Evolutionary conservation across 2,113 vertebrate species (phyloP).

Genomic region (Heterocephalus glaber): DNA sequence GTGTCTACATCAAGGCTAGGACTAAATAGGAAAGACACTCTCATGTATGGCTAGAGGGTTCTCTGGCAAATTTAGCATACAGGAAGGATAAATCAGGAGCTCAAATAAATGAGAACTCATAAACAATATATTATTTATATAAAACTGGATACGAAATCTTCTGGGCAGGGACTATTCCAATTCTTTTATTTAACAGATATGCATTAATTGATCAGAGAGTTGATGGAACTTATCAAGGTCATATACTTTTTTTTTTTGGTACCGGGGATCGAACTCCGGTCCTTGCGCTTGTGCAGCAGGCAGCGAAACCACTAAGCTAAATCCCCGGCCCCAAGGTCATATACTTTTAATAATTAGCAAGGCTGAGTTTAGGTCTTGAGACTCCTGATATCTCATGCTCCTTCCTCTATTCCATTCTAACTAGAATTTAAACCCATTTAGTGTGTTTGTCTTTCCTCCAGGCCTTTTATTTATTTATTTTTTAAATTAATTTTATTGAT

Average conservation of each 20-base stretch:
- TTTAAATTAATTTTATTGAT: too few species aligned
- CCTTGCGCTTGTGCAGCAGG: too few species aligned
- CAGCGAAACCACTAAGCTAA: too few species aligned
- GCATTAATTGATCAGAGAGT: background rate
- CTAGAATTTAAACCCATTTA: background rate
- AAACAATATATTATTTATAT: background rate
- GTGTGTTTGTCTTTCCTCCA: too few species aligned
- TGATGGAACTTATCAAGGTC: background rate
- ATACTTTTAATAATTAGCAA: background rate
- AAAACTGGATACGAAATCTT: background rate
- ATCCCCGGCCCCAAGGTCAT: too few species aligned
- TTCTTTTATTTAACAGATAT: background rate
- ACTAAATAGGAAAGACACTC: background rate
- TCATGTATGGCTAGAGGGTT: background rate
- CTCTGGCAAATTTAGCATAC: background rate
- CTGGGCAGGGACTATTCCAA: background rate
- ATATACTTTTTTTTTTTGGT: background rate
- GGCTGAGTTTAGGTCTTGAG: background rate
- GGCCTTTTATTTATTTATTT: too few species aligned
- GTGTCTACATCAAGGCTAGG: background rate
- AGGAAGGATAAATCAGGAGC: background rate
- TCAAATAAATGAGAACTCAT: slow-evolving; percentile 27
- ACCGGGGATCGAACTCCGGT: too few species aligned
- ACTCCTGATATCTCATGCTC: background rate
- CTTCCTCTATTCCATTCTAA: background rate